Evolutionary conservation across 2,113 vertebrate genomes (phyloP).

Genomic region (Petroica traversi): DNA sequence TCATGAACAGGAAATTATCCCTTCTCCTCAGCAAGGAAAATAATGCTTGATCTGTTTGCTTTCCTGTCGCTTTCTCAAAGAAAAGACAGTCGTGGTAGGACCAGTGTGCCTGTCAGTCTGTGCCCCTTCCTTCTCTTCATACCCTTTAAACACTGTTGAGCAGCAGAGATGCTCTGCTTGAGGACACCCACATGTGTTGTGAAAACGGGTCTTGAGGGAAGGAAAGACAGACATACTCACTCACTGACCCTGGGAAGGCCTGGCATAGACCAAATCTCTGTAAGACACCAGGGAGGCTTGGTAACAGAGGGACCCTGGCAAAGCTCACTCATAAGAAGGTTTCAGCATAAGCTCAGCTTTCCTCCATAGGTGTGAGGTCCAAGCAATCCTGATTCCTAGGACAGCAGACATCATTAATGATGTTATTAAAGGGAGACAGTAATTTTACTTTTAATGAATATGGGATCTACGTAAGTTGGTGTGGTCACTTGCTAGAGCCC

Average conservation of each 20-base stretch:
- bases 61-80: background rate
- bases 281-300: background rate
- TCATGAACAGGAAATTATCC: constrained; percentile 16
- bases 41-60: background rate
- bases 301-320: background rate
- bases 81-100: background rate
- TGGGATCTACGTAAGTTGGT: background rate
- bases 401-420: background rate
- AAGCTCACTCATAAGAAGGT: background rate
- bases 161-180: background rate
- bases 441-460: constrained; percentile 22
- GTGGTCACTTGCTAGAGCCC: background rate
- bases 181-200: background rate
- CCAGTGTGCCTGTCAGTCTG: rapidly evolving
- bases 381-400: background rate
- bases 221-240: background rate
- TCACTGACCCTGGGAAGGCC: background rate
- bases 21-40: background rate
- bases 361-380: background rate
- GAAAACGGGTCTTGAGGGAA: background rate
- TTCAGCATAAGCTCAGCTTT: background rate
- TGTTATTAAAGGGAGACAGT: background rate
- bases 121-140: background rate
- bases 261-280: background rate
- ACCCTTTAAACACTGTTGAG: background rate